phyloP scores from a whole-genome alignment of 2,888 invertebrate species.

The Trachelus troglodyta region DNA sequence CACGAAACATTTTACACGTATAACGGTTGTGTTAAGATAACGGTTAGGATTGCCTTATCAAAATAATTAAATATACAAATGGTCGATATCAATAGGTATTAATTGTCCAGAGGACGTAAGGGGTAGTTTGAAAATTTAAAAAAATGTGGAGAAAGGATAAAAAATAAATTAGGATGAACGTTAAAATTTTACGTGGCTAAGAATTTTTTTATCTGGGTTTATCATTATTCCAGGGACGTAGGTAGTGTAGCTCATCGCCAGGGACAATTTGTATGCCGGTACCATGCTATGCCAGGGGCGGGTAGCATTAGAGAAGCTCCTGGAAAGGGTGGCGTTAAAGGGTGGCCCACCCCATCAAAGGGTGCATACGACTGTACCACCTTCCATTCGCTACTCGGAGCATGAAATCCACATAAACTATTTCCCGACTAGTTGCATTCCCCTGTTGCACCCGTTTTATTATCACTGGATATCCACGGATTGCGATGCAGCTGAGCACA shows the following conservation, averaged over 20 bases:
- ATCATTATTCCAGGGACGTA: constrained; percentile 33
- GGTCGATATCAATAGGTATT: neutral
- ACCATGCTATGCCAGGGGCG: constrained; percentile 15
- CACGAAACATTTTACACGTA: neutral
- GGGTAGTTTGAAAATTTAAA: neutral
- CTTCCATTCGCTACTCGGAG: neutral
- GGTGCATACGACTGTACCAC: neutral
- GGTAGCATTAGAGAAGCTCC: constrained; percentile 29
- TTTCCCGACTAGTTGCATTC: neutral
- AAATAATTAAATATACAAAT: neutral
- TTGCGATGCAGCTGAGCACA: neutral
- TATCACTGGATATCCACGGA: neutral
- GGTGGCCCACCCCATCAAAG: neutral
- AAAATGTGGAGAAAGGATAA: neutral
- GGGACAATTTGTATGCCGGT: constrained; percentile 34
- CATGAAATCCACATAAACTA: neutral
- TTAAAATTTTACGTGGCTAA: neutral
- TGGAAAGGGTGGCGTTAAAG: neutral
- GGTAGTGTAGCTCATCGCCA: constrained; percentile 32
- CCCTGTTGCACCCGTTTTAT: neutral
- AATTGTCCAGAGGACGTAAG: neutral
- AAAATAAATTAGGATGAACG: neutral
- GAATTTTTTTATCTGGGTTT: constrained; percentile 23
- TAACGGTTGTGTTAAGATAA: neutral
- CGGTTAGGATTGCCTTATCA: neutral